phyloP scores from a whole-genome alignment of 2,113 vertebrate species.

The Chaetura pelagica region DNA sequence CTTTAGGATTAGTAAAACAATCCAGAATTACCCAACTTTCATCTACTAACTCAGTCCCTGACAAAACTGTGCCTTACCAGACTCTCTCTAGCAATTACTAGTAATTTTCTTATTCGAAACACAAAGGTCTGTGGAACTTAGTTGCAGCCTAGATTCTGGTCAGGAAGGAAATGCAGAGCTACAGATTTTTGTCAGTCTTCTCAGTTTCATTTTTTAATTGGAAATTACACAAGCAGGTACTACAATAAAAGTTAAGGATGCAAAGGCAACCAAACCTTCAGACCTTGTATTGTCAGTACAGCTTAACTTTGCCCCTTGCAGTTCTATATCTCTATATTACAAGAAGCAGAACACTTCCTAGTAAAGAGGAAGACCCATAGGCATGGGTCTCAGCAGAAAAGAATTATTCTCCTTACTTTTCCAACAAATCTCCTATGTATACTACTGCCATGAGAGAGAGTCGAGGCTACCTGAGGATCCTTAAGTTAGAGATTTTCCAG shows the following conservation, averaged over 20 bases:
- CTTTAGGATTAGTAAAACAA: neutral
- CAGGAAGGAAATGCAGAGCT: neutral
- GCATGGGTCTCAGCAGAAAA: neutral
- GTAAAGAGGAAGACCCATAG: neutral
- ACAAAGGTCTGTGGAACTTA: neutral
- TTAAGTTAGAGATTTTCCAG: neutral
- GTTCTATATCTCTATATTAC: neutral
- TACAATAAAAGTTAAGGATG: neutral
- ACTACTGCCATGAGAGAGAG: neutral
- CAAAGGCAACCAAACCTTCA: neutral
- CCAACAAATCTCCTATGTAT: neutral
- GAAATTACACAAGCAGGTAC: neutral
- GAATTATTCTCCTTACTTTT: neutral
- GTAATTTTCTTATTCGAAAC: neutral
- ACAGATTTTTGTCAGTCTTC: neutral
- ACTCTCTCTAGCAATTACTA: neutral
- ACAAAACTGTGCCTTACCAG: neutral
- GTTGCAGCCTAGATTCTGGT: neutral
- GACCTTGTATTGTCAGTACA: neutral
- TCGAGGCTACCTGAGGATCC: neutral
- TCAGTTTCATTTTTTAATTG: neutral
- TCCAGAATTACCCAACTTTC: neutral
- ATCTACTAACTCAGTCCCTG: neutral
- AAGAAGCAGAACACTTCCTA: neutral
- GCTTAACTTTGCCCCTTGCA: neutral